Base-by-base conservation (phyloP, 1,140 invertebrate genomes). In the Hyles euphorbiae region DNA sequence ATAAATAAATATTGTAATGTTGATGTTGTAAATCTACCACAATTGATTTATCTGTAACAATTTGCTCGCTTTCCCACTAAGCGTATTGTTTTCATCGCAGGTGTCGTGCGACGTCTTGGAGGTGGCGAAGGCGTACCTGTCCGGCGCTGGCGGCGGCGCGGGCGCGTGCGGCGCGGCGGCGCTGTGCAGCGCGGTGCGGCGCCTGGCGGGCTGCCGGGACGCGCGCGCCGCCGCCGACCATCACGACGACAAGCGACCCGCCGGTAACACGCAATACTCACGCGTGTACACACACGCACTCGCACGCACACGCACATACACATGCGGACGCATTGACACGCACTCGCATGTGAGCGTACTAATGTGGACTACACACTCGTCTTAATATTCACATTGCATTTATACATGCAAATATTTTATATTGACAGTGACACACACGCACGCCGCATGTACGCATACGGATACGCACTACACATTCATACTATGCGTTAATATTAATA, bases 41-140 rank as follows among this genome's bases (percentile, higher is more conserved):
- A 22, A 22, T 22, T 22, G 22, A 22, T 22, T 22, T 22, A 22
- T 22, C 22, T 22, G 22, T 22, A 22, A 47, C 46, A 47, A 22
- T 47, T 47, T 47, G 6, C 10, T 22, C 46, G 8, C 1, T 22
- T 22, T 22, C 22, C 22, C 2, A 22, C 22, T 22, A 11, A 47
- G 46, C 22, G 22, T 22, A 22, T 47, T 11, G 46, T 47, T 47
- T 2, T 47, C 10, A 48, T 63, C 34, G 45, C 65, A 83, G 82
- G 78, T 76, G 48, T 55, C 72, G 10, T 81, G 75, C 51, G 82
- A 85, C 60, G 67, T 85, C 5, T 52, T 76, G 72, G 72, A 74
- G 65, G 22, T 81, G 9, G 82, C 82, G 54, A 56, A 58, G 48
- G 3, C 59, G 33, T 66, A 62, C 34, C 59, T 79, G 60, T 58